Evolutionary conservation across 1,140 invertebrate species (phyloP).

Genomic region (Leptonema lineaticorne): DNA sequence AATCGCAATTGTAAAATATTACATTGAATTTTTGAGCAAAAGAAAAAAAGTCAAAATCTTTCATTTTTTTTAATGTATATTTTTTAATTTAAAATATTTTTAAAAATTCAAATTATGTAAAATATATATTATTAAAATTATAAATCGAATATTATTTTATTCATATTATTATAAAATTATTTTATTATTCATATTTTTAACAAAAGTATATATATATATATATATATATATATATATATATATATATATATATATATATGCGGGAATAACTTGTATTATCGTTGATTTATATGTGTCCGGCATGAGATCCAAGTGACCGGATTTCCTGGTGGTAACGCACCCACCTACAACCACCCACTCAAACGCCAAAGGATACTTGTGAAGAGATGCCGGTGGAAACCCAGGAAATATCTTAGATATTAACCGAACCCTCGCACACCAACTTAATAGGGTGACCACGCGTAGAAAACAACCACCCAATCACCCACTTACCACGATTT

Average conservation of each 20-base stretch:
- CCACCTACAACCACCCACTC: background rate
- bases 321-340: conserved; percentile 21
- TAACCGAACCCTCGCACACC: conserved; percentile 14
- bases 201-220: background rate
- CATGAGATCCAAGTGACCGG: conserved; percentile 25
- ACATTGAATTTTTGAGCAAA: too few species aligned
- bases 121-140: too few species aligned
- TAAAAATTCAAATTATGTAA: too few species aligned
- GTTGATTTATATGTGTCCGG: conserved; percentile 24
- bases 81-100: too few species aligned
- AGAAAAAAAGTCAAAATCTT: too few species aligned
- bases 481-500: background rate
- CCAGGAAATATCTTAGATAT: conserved; percentile 27
- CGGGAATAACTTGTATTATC: conserved; percentile 16
- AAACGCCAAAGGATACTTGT: conserved; percentile 12
- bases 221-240: background rate
- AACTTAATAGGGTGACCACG: background rate
- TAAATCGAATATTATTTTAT: too few species aligned
- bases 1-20: too few species aligned
- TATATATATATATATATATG: background rate
- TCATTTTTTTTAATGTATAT: too few species aligned
- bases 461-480: background rate
- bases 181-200: too few species aligned
- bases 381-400: background rate
- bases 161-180: too few species aligned